A percentile compares a stretch with the other conserved stretches of the same genome.
phyloP scores from a whole-genome alignment of 2,888 invertebrate species.

The Yponomeuta evonymella region DNA sequence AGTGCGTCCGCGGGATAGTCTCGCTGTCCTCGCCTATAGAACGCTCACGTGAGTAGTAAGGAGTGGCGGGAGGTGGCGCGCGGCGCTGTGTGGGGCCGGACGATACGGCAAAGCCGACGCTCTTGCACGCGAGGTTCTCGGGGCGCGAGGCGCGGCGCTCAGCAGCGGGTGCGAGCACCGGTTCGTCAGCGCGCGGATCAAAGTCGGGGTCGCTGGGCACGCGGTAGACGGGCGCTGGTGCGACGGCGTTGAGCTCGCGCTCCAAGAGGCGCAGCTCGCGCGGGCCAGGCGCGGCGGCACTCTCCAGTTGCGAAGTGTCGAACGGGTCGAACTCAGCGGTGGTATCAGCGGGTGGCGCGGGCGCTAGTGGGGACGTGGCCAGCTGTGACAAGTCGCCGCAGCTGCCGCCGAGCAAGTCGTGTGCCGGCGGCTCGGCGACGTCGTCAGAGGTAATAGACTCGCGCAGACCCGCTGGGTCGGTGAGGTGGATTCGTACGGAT shows the following conservation, averaged over 20 bases:
- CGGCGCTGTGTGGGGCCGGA: constrained; percentile 77
- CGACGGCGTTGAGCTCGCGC: constrained; percentile 81
- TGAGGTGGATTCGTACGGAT: constrained; percentile 78
- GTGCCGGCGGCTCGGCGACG: constrained; percentile 60
- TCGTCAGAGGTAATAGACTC: constrained; percentile 75
- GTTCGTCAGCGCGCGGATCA: constrained; percentile 84
- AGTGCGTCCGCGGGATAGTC: constrained; percentile 76
- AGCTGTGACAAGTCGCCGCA: constrained; percentile 83
- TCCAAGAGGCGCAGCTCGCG: constrained; percentile 87
- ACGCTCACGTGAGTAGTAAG: constrained; percentile 83
- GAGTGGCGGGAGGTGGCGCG: constrained; percentile 85
- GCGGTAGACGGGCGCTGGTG: constrained; percentile 46
- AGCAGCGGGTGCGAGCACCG: constrained; percentile 28
- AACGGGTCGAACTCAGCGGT: constrained; percentile 84
- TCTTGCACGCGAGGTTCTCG: constrained; percentile 75
- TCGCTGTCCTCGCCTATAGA: constrained; percentile 73
- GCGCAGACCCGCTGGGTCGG: constrained; percentile 77
- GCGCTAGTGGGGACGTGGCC: constrained; percentile 80
- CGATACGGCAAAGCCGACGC: constrained; percentile 69
- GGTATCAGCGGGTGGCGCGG: constrained; percentile 71
- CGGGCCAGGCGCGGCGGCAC: constrained; percentile 83
- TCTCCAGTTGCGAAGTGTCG: constrained; percentile 86
- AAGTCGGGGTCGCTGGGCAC: constrained; percentile 86
- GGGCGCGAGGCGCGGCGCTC: constrained; percentile 80
- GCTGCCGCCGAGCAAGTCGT: constrained; percentile 85